phyloP scores from a whole-genome alignment of 1,140 invertebrate species.

The Teleogryllus occipitalis region DNA sequence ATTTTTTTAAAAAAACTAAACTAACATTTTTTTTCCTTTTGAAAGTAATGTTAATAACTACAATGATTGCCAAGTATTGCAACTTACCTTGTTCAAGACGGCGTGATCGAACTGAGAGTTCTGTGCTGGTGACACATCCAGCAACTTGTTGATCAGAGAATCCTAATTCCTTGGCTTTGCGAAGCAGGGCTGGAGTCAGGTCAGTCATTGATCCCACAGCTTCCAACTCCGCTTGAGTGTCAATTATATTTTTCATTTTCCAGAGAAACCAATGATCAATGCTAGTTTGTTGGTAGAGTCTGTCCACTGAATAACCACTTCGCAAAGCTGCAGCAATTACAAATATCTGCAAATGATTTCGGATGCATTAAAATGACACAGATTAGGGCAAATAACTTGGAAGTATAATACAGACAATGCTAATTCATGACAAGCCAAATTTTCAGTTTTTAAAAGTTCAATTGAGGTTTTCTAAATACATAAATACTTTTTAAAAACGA shows the following conservation, averaged over 20 bases:
- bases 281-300: slow-evolving; percentile 85
- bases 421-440: too few species aligned
- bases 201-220: slow-evolving; percentile 43
- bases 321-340: slow-evolving; percentile 89
- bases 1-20: too few species aligned
- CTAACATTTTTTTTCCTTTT: too few species aligned
- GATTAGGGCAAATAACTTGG: too few species aligned
- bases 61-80: too few species aligned
- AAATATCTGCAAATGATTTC: slow-evolving; percentile 66
- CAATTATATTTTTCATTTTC: slow-evolving; percentile 90
- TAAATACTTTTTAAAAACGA: too few species aligned
- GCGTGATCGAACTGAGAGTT: slow-evolving; percentile 65
- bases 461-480: too few species aligned
- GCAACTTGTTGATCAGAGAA: slow-evolving; percentile 98
- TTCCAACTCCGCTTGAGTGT: slow-evolving; percentile 58
- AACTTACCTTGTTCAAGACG: slow-evolving; percentile 46
- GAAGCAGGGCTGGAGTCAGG: slow-evolving; percentile 51
- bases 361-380: too few species aligned
- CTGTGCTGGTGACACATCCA: slow-evolving; percentile 74
- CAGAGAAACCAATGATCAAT: slow-evolving; percentile 96
- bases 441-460: too few species aligned
- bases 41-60: too few species aligned
- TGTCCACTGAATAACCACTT: slow-evolving; percentile 67
- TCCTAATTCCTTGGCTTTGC: slow-evolving; percentile 84
- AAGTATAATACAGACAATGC: too few species aligned